Evolutionary conservation across 2,113 vertebrate genomes (phyloP).

Genomic region (Myotis brandtii): DNA sequence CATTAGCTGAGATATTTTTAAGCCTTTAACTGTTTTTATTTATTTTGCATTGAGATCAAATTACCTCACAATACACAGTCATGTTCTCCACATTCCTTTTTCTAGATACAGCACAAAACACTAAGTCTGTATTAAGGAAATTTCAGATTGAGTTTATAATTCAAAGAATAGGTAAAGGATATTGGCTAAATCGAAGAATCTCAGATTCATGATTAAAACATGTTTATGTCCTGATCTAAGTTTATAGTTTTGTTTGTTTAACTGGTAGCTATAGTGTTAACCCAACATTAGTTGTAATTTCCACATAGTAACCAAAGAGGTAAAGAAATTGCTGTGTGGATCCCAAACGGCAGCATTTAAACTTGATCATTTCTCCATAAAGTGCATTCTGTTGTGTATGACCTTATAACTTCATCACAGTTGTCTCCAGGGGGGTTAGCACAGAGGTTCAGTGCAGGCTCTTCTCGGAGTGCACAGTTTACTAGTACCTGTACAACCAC

Average conservation of each 20-base stretch:
- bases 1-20: background rate
- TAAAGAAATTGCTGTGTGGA: background rate
- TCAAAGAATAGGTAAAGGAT: background rate
- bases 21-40: background rate
- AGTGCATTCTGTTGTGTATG: background rate
- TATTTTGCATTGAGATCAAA: background rate
- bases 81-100: background rate
- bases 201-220: background rate
- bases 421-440: fast-evolving
- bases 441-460: background rate
- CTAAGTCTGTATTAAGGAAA: background rate
- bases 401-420: background rate
- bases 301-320: background rate
- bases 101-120: background rate
- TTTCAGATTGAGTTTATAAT: conserved; percentile 4
- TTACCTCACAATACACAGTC: background rate
- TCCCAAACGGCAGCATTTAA: background rate
- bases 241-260: background rate
- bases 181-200: background rate
- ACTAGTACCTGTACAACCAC: too few species aligned
- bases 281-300: background rate
- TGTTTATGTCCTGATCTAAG: background rate
- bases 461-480: background rate
- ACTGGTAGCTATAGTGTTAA: background rate
- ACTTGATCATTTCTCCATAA: background rate